Percentiles rank a stretch among this genome's conserved stretches.
These are phyloP conservation scores for Schizotus pectinicornis DNA, from an alignment of 2,888 invertebrate genomes.

Conservation along the genomic window DNA sequence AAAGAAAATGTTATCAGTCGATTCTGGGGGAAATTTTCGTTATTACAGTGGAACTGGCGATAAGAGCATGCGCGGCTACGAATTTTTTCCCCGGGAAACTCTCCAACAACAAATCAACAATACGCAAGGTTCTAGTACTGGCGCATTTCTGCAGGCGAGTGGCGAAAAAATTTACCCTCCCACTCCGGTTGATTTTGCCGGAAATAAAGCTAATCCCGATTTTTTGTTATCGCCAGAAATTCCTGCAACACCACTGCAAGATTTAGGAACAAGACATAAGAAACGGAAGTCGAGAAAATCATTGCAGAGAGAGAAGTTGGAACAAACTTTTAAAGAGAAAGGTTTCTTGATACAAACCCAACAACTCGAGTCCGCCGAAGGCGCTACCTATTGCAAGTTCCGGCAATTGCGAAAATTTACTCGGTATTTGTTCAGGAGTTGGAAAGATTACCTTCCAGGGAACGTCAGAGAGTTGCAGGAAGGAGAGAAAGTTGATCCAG, in stretches of 20 bases:
- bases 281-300: slow-evolving; percentile 82
- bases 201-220: slow-evolving; percentile 47
- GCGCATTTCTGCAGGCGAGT: slow-evolving; percentile 60
- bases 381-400: slow-evolving; percentile 93
- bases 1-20: slow-evolving; percentile 90
- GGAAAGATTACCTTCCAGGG: slow-evolving; percentile 91
- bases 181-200: slow-evolving; percentile 50
- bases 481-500: slow-evolving; percentile 42
- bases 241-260: slow-evolving; percentile 37
- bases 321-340: slow-evolving; percentile 91
- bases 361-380: slow-evolving; percentile 90
- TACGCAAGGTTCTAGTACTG: slow-evolving; percentile 62
- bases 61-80: slow-evolving; percentile 77
- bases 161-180: slow-evolving; percentile 62
- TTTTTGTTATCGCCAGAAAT: slow-evolving; percentile 53
- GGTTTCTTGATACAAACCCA: slow-evolving; percentile 93
- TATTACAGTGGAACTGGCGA: slow-evolving; percentile 88
- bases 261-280: slow-evolving; percentile 44
- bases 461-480: slow-evolving; percentile 53
- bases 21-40: slow-evolving; percentile 83
- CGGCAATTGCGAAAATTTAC: slow-evolving; percentile 90
- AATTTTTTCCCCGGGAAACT: slow-evolving; percentile 77
- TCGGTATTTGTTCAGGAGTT: slow-evolving; percentile 87
- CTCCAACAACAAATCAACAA: slow-evolving; percentile 67
- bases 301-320: slow-evolving; percentile 84